Base-by-base conservation (phyloP, 1,140 invertebrate species). In the Agraylea sexmaculata region DNA sequence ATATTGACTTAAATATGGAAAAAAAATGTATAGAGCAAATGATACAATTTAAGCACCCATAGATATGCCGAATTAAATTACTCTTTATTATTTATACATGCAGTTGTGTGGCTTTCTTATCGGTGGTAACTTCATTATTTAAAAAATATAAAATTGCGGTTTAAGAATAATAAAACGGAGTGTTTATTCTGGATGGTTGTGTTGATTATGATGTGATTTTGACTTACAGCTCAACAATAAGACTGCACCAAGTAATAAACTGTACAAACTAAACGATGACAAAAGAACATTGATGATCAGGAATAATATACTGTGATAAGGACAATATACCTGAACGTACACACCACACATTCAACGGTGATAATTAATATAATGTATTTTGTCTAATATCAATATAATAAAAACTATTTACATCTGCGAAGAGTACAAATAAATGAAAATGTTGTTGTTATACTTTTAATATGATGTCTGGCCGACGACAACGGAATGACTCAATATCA, bases 341-440 rank as follows among this genome's bases (percentile, higher is more conserved):
- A 49, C 40, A 42, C 45, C 42, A 44, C n/a, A n/a, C 31, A 42
- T 42, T 39, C 18, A 37, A 47, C 31, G 31, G 46, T 49, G 42
- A 49, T 49, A 49, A 44, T 33, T 41, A 39, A 48, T 42, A 42
- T 33, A 34, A 33, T 36, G 42, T 45, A 49, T 45, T 49, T 49
- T 43, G 43, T 49, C 35, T 43, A 40, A 29, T 35, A 44, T 42
- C 40, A 45, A 35, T 45, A 45, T 42, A 36, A 10, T 5, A 31
- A 21, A 35, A 38, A 35, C 23, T 43, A 43, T 42, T 34, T 38
- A 46, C 37, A 35, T 43, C 37, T 43, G 43, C 43, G 40, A 34
- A 46, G 25, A 49, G 47, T 49, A 49, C 47, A 49, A 49, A 49
- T 49, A 45, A 41, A n/a, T n/a, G n/a, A n/a, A n/a, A n/a, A n/a